Evolutionary conservation across 1,140 invertebrate genomes (phyloP), one percentile per base, ranked within the genome.

Genomic region (Conus ventricosus): DNA sequence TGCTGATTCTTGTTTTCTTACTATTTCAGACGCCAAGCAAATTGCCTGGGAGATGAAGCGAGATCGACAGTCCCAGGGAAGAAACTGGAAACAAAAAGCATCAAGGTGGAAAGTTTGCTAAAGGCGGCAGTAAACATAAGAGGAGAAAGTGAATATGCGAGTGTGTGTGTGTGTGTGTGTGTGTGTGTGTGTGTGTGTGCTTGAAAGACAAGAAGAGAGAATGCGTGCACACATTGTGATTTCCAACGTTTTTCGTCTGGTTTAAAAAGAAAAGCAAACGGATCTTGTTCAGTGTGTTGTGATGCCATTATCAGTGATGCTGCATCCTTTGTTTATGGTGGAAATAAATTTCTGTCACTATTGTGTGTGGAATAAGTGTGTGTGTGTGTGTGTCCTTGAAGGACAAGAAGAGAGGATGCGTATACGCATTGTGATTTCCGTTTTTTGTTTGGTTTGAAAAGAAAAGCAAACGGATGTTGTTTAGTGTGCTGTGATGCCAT

Each of bases 41-140:
- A 76, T 94, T 57, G 91, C 90, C 76, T 94, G 94, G 93, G 94
- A 94, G 89, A 87, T 89, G 51, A 88, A 92, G 0, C 78, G 94
- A 76, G 93, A 93, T 75, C 88, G 86, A n/a, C 90, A 89, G 89
- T 84, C 93, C n/a, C 84, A 84, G 71, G 92, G 82, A 51, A 39
- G 87, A 54, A 88, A 91, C 55, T 91, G 91, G 90, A 54, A 76
- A 91, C 89, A 81, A n/a, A 76, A 88, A 57, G 57, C 17, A 71
- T 20, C 51, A 27, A 54, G 8, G 63, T 8, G 54, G 55, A n/a
- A 80, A 23, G 15, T 27, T 53, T 23, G 27, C 57, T 27, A 53
- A 80, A n/a, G 25, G 54, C 25, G 71, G 71, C 5, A 15, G 76
- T 51, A 60, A 25, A 6, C 17, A 51, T 11, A 85, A 85, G 84